Conservation (phyloP, 2,888 invertebrate genomes). For the Mycogona germanica region DNA sequence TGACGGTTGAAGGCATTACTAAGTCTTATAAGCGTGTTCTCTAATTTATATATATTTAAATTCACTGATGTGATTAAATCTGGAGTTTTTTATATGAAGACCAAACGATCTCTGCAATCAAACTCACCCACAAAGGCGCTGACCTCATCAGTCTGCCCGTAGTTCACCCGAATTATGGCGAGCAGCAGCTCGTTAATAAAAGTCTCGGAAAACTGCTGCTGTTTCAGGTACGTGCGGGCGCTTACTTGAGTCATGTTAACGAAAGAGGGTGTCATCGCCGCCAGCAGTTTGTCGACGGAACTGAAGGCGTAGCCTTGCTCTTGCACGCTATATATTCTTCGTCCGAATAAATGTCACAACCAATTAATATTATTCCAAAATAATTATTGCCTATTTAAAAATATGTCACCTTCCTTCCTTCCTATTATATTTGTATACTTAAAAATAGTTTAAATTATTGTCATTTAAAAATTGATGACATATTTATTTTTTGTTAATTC, state of each 20-base stretch:
- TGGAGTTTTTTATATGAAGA: too few species aligned
- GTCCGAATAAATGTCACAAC: constrained; percentile 26
- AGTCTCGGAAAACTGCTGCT: constrained; percentile 36
- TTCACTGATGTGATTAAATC: too few species aligned
- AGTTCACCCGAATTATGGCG: constrained; percentile 44
- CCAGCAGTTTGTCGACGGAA: constrained; percentile 40
- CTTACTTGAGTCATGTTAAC: constrained; percentile 36
- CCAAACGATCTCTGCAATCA: too few species aligned
- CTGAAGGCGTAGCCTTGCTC: constrained; percentile 39
- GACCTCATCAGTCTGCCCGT: constrained; percentile 44
- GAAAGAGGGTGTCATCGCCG: constrained; percentile 41
- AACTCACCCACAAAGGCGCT: constrained; percentile 45
- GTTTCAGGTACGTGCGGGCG: constrained; percentile 33
- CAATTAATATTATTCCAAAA: neutral
- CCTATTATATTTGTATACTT: too few species aligned
- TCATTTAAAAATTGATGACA: too few species aligned
- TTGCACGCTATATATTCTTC: constrained; percentile 45
- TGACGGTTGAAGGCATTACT: too few species aligned
- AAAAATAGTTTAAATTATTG: too few species aligned
- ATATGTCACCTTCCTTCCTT: too few species aligned
- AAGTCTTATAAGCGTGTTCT: too few species aligned
- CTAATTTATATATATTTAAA: too few species aligned
- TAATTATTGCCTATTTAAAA: neutral
- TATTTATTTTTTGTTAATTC: too few species aligned
- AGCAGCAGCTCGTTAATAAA: constrained; percentile 45